Conservation (phyloP, 2,888 invertebrate species). For the Spisula solida region DNA sequence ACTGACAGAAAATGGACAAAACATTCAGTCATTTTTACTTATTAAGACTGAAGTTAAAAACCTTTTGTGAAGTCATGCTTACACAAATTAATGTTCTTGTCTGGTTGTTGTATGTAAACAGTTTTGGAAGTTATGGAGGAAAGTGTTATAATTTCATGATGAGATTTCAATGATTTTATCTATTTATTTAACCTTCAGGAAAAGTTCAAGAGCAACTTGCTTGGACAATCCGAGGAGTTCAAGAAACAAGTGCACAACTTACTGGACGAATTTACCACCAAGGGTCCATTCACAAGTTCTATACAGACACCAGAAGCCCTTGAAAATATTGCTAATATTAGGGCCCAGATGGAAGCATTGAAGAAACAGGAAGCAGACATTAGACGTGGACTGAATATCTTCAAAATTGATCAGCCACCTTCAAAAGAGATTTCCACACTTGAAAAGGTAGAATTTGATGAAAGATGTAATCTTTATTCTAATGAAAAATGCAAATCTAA, state of each 20-base stretch:
- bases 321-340: constrained; percentile 82
- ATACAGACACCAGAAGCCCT: constrained; percentile 85
- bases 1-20: too few relatives aligned
- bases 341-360: constrained; percentile 87
- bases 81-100: too few relatives aligned
- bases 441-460: constrained; percentile 83
- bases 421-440: constrained; percentile 87
- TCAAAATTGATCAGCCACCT: constrained; percentile 92
- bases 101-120: too few relatives aligned
- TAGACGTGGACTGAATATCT: constrained; percentile 91
- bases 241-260: constrained; percentile 91
- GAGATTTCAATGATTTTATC: neutral
- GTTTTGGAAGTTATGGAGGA: too few relatives aligned
- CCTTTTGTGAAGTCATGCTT: too few relatives aligned
- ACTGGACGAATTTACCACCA: constrained; percentile 91
- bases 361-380: constrained; percentile 91
- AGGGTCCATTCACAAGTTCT: constrained; percentile 88
- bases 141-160: too few relatives aligned
- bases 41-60: too few relatives aligned
- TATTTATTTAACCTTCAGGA: constrained; percentile 80
- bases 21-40: too few relatives aligned
- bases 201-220: constrained; percentile 90
- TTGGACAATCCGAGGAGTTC: constrained; percentile 92
- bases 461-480: neutral
- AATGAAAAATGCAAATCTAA: too few relatives aligned